Percentiles rank a stretch among this genome's conserved stretches.
phyloP scores from a whole-genome alignment of 2,797 vertebrate species.

The Crenuchus spilurus region DNA sequence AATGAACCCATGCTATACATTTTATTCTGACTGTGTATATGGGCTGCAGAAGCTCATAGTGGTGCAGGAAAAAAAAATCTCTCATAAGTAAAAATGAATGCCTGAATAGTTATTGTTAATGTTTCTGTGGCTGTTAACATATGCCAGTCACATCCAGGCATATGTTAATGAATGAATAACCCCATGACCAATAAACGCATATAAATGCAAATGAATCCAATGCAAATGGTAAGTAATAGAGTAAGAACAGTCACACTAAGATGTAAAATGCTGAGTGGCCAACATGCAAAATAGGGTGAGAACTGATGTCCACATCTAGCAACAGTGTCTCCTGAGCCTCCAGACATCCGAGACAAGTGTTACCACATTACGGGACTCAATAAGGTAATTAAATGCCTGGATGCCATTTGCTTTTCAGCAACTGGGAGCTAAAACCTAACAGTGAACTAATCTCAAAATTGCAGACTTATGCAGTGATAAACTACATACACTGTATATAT shows the following conservation, averaged over 20 bases:
- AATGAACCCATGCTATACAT: no score
- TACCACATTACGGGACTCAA: background rate
- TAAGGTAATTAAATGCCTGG: background rate
- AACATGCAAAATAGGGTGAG: background rate
- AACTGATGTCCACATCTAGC: background rate
- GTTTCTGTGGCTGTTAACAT: slow-evolving; percentile 25
- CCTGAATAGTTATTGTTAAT: background rate
- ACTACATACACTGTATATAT: no score
- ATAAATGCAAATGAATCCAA: slow-evolving; percentile 10
- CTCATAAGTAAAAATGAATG: no score
- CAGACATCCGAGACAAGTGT: background rate
- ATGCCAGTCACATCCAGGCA: slow-evolving; percentile 22
- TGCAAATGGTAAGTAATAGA: background rate
- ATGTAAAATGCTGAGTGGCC: background rate
- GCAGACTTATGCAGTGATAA: no score
- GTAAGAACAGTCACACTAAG: background rate
- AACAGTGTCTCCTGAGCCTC: background rate
- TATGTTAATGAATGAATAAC: slow-evolving; percentile 22
- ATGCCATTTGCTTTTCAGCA: background rate
- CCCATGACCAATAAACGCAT: slow-evolving; percentile 8
- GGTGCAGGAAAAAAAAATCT: background rate
- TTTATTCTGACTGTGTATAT: background rate
- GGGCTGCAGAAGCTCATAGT: background rate
- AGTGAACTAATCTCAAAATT: no score
- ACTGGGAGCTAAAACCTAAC: background rate